phyloP scores from a whole-genome alignment of 2,797 vertebrate genomes.

The Pangasius krempfi region DNA sequence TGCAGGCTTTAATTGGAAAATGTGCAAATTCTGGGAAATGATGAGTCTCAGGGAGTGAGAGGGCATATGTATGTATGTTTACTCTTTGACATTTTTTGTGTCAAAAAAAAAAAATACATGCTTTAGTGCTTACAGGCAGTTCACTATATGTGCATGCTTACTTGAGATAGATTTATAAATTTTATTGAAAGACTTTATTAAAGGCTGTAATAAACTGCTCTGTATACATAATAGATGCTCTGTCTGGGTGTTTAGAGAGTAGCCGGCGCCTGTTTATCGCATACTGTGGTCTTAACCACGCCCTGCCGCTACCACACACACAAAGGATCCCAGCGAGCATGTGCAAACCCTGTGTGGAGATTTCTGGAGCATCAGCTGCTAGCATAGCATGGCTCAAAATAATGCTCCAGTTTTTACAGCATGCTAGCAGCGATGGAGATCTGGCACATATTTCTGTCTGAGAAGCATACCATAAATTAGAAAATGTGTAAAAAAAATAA shows the following conservation, averaged over 20 bases:
- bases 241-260: background rate
- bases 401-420: constrained; percentile 45
- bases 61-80: background rate
- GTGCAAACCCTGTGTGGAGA: constrained; percentile 17
- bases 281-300: constrained; percentile 35
- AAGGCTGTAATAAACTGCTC: constrained; percentile 7
- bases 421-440: constrained; percentile 9
- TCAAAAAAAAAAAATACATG: background rate
- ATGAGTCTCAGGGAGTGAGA: background rate
- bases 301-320: constrained; percentile 38
- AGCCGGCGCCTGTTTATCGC: background rate
- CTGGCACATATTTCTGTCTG: constrained; percentile 24
- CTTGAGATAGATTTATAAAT: background rate
- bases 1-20: constrained; percentile 42
- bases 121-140: background rate
- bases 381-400: constrained; percentile 43
- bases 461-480: constrained; percentile 16
- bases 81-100: background rate
- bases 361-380: constrained; percentile 27
- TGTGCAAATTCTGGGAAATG: constrained; percentile 29
- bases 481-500: background rate
- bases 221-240: constrained; percentile 33
- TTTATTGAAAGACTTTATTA: background rate
- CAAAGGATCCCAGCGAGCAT: constrained; percentile 46
- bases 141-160: background rate